Percentiles rank a stretch among this genome's conserved stretches.
Conservation (phyloP, 2,888 invertebrate species). For the Cyclophora albipunctata region DNA sequence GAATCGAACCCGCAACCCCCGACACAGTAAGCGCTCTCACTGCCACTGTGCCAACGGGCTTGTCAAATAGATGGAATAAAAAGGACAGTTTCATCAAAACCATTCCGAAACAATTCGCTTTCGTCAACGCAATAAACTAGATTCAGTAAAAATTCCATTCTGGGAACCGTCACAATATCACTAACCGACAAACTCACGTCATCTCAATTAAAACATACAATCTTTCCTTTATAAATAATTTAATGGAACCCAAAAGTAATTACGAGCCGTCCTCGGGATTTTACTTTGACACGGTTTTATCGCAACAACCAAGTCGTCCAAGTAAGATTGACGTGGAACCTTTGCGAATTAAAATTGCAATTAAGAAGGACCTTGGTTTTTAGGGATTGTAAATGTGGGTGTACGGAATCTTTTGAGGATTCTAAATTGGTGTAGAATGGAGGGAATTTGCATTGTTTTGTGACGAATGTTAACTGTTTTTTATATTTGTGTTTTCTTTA, state of each 20-base stretch:
- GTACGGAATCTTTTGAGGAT: background rate
- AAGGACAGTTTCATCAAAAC: background rate
- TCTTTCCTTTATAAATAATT: slow-evolving; percentile 19
- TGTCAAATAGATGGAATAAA: too few relatives aligned
- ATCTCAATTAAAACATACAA: slow-evolving; percentile 7
- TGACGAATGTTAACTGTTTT: too few relatives aligned
- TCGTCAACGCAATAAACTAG: background rate
- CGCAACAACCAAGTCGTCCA: slow-evolving; percentile 15
- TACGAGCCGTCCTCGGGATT: slow-evolving; percentile 23
- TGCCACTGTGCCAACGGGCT: too few relatives aligned
- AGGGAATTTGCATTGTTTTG: too few relatives aligned
- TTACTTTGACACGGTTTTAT: slow-evolving; percentile 33
- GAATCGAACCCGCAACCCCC: too few relatives aligned
- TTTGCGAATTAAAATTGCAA: slow-evolving; percentile 30
- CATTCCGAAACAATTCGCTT: background rate
- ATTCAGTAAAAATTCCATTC: background rate
- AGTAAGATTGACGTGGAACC: slow-evolving; percentile 28
- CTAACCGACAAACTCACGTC: slow-evolving; percentile 3
- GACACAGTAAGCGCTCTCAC: too few relatives aligned
- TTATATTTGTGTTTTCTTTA: too few relatives aligned
- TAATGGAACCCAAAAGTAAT: slow-evolving; percentile 28
- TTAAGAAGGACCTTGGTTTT: slow-evolving; percentile 13
- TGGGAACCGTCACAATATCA: too few relatives aligned
- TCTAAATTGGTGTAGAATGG: too few relatives aligned
- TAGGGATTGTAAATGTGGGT: slow-evolving; percentile 2